These are phyloP conservation scores for Leucopsar rothschildi DNA, from an alignment of 2,113 vertebrate species.

Conservation along the genomic window DNA sequence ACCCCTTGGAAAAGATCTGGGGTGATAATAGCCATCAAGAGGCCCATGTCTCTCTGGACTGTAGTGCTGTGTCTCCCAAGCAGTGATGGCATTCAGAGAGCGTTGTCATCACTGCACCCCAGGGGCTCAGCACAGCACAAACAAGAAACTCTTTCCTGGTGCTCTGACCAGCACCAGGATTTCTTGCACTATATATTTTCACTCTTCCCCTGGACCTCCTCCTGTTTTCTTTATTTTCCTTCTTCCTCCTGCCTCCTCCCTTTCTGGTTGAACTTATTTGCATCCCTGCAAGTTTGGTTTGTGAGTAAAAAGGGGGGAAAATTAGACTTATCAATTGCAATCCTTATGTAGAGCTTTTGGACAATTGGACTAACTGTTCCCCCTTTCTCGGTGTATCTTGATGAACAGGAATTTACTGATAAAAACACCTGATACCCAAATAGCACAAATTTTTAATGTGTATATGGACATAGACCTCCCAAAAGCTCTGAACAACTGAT, in stretches of 20 bases:
- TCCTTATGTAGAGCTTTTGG: not conserved
- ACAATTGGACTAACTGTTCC: not conserved
- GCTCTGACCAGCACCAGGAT: not conserved
- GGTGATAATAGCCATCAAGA: not conserved
- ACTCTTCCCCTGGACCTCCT: not conserved
- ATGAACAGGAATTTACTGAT: not conserved
- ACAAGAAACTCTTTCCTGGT: not conserved
- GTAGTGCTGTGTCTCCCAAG: not conserved
- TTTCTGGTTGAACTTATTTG: not conserved
- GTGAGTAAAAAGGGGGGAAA: not conserved
- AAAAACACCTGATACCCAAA: not conserved
- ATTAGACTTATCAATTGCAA: not conserved
- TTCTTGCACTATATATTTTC: not conserved
- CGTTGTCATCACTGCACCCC: not conserved
- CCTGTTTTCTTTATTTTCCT: not conserved
- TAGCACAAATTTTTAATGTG: not conserved
- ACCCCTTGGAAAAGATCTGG: not conserved
- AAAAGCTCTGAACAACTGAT: not conserved
- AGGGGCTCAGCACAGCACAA: not conserved
- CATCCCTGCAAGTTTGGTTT: not conserved
- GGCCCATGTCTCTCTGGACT: accelerated
- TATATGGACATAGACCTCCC: not conserved
- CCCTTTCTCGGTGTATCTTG: not conserved
- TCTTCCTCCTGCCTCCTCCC: not conserved
- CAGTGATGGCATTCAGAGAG: not conserved